These are phyloP conservation scores for Trachelus troglodyta DNA, from an alignment of 2,888 invertebrate species.

Conservation along the genomic window DNA sequence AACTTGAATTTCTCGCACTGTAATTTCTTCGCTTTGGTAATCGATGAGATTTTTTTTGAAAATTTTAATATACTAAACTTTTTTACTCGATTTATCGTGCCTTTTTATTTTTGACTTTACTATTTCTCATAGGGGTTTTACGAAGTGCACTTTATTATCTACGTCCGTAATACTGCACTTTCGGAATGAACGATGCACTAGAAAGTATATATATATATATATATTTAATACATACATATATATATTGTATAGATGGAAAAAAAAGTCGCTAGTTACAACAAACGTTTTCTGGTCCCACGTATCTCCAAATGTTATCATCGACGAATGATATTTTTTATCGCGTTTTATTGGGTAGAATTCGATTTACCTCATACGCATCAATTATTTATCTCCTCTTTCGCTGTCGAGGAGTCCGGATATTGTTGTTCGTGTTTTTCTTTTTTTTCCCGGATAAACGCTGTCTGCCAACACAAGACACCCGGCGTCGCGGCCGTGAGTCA, in stretches of 20 bases:
- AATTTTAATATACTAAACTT: not conserved
- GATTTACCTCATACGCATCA: no score
- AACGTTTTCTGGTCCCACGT: slow-evolving; percentile 50
- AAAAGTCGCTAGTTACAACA: slow-evolving; percentile 38
- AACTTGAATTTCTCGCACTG: not conserved
- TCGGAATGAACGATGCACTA: not conserved
- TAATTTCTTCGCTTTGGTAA: not conserved
- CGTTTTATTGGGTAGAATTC: not conserved
- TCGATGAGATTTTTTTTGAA: not conserved
- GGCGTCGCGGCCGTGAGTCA: not conserved
- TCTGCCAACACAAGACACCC: not conserved
- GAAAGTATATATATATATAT: no score
- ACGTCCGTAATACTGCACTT: not conserved
- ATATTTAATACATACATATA: no score
- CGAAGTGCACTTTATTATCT: not conserved
- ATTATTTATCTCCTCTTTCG: no score
- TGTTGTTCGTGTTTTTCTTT: not conserved
- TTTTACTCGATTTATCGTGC: not conserved
- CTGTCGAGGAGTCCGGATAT: not conserved
- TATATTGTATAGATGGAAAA: slow-evolving; percentile 7
- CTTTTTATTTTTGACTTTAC: not conserved
- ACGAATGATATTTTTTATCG: not conserved
- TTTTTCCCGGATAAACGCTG: not conserved
- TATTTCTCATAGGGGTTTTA: not conserved
- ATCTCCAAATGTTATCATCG: slow-evolving; percentile 42